phyloP scores from a whole-genome alignment of 2,113 vertebrate genomes.

The Gymnobelideus leadbeateri region DNA sequence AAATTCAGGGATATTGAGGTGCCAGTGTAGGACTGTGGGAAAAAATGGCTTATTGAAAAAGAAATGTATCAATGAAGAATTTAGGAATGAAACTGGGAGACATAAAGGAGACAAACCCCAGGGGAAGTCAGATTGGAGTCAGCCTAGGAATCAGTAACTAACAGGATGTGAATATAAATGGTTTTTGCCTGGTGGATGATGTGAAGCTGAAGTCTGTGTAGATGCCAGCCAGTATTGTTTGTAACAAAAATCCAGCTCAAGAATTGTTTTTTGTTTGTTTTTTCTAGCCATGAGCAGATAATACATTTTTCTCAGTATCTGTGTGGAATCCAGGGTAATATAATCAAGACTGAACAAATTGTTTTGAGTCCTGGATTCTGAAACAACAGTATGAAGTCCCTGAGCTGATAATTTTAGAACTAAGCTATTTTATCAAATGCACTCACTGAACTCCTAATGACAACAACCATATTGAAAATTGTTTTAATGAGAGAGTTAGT shows the following conservation, averaged over 20 bases:
- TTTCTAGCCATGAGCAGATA: not conserved
- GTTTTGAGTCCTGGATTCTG: not conserved
- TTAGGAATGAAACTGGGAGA: not conserved
- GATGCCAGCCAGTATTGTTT: not conserved
- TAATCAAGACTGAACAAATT: not conserved
- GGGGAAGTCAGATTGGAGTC: not conserved
- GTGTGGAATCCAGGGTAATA: not conserved
- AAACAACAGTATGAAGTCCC: not conserved
- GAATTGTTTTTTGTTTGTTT: not conserved
- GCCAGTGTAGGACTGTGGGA: not conserved
- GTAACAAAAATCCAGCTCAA: not conserved
- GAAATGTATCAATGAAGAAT: not conserved
- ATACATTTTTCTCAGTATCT: conserved; percentile 3
- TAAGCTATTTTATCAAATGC: not conserved
- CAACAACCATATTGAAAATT: not conserved
- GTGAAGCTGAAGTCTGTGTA: not conserved
- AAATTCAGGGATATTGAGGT: not conserved
- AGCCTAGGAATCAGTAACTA: not conserved
- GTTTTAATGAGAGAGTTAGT: conserved; percentile 15
- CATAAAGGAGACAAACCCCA: not conserved
- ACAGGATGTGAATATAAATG: not conserved
- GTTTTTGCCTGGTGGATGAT: not conserved
- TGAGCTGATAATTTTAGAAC: not conserved
- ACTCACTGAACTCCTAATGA: not conserved
- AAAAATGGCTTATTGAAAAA: not conserved